A percentile compares a stretch with the other conserved stretches of the same genome.
Conservation (phyloP, 2,888 invertebrate species). For the Hirudinaria manillensis region DNA sequence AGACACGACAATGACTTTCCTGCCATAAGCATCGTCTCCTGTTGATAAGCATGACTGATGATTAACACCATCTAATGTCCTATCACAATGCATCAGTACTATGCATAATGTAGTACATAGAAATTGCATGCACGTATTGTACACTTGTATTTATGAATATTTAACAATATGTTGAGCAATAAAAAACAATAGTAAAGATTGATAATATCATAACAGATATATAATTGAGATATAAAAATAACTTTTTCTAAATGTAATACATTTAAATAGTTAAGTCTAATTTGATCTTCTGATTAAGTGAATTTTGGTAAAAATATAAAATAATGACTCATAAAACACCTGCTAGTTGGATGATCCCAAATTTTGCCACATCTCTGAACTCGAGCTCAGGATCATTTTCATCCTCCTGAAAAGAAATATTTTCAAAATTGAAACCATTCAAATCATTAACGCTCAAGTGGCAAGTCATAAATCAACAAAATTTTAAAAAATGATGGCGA, state of each 20-base stretch:
- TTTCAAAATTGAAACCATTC: neutral
- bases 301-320: neutral
- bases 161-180: neutral
- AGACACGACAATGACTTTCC: constrained; percentile 91
- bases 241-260: neutral
- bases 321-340: constrained; percentile 51
- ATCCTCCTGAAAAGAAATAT: constrained; percentile 31
- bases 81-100: too few relatives aligned
- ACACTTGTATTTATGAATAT: neutral
- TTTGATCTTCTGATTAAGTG: neutral
- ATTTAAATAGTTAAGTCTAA: neutral
- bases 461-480: too few relatives aligned
- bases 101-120: neutral
- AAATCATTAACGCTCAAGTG: too few relatives aligned
- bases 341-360: constrained; percentile 76
- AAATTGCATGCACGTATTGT: neutral
- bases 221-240: neutral
- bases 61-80: neutral
- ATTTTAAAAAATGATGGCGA: too few relatives aligned
- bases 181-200: neutral
- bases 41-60: constrained; percentile 28
- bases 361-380: constrained; percentile 66
- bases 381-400: constrained; percentile 52
- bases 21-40: constrained; percentile 73
- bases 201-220: too few relatives aligned